Evolutionary conservation across 2,888 invertebrate species (phyloP).

Genomic region (Aradus depressus): DNA sequence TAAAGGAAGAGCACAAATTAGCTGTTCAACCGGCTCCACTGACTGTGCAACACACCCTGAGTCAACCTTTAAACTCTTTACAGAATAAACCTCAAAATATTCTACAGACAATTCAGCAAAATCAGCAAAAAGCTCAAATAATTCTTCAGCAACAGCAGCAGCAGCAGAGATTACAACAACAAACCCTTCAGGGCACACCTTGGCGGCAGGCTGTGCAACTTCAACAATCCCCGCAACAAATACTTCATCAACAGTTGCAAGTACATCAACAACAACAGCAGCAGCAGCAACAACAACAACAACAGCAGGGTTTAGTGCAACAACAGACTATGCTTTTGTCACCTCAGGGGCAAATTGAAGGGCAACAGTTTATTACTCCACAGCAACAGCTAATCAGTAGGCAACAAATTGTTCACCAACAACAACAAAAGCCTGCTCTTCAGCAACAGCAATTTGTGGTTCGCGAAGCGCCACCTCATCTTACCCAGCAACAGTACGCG

Average conservation of each 20-base stretch:
- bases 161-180: constrained; percentile 36
- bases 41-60: constrained; percentile 30
- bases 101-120: constrained; percentile 33
- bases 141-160: constrained; percentile 45
- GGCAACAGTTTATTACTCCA: constrained; percentile 32
- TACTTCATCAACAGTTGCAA: constrained; percentile 39
- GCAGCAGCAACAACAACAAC: constrained; percentile 37
- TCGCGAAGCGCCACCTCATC: constrained; percentile 29
- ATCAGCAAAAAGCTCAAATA: constrained; percentile 46
- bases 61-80: constrained; percentile 18
- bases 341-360: constrained; percentile 22
- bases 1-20: constrained; percentile 24
- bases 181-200: constrained; percentile 38
- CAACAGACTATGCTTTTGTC: constrained; percentile 28
- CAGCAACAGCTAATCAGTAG: constrained; percentile 31
- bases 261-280: constrained; percentile 39
- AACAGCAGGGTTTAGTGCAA: constrained; percentile 30
- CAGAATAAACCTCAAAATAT: constrained; percentile 17
- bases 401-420: constrained; percentile 29
- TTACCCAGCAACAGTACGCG: constrained; percentile 33
- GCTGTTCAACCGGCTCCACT: constrained; percentile 34
- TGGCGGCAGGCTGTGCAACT: constrained; percentile 32
- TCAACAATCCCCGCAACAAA: constrained; percentile 29
- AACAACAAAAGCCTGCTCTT: constrained; percentile 27
- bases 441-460: constrained; percentile 29